Evolutionary conservation across 2,888 invertebrate species (phyloP).

Genomic region (Caenorhabditis sulstoni): DNA sequence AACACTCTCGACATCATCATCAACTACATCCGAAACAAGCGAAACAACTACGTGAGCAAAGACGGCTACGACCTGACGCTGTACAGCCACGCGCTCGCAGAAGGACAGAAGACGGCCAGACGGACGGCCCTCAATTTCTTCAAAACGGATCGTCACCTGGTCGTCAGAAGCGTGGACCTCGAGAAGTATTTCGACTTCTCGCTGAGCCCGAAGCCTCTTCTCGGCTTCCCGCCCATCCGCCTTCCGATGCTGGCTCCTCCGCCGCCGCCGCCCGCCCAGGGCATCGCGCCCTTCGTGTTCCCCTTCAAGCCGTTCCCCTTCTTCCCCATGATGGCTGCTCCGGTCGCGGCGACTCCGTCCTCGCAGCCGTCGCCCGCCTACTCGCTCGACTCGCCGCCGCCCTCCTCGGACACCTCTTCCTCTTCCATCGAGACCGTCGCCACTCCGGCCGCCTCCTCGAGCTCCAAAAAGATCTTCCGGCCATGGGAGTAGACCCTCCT

Average conservation of each 20-base stretch:
- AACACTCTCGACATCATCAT: slow-evolving; percentile 56
- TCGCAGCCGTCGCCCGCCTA: slow-evolving; percentile 41
- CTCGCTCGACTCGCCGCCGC: slow-evolving; percentile 52
- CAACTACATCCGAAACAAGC: slow-evolving; percentile 51
- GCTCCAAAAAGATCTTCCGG: slow-evolving; percentile 21
- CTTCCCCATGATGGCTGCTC: slow-evolving; percentile 27
- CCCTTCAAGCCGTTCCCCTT: slow-evolving; percentile 30
- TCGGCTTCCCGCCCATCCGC: slow-evolving; percentile 19
- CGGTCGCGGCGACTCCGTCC: slow-evolving; percentile 1
- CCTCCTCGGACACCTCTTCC: slow-evolving; percentile 46
- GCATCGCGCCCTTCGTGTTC: slow-evolving; percentile 1
- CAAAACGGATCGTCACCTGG: slow-evolving; percentile 46
- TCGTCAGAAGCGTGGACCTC: slow-evolving; percentile 30
- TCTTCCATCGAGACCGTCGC: slow-evolving; percentile 46
- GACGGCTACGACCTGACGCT: slow-evolving; percentile 41
- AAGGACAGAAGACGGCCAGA: slow-evolving; percentile 49
- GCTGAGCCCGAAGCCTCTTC: slow-evolving; percentile 24
- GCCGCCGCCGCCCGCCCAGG: too few relatives aligned
- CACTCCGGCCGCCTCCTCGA: slow-evolving; percentile 20
- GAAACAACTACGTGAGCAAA: slow-evolving; percentile 39
- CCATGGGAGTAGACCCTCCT: slow-evolving; percentile 33
- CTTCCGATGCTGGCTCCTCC: slow-evolving; percentile 7
- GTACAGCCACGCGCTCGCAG: slow-evolving; percentile 37
- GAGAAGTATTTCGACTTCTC: slow-evolving; percentile 44
- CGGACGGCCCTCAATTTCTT: slow-evolving; percentile 35